Evolutionary conservation across 2,797 vertebrate species (phyloP), one percentile per base, ranked within the genome.

Genomic region (Peromyscus melanophrys): DNA sequence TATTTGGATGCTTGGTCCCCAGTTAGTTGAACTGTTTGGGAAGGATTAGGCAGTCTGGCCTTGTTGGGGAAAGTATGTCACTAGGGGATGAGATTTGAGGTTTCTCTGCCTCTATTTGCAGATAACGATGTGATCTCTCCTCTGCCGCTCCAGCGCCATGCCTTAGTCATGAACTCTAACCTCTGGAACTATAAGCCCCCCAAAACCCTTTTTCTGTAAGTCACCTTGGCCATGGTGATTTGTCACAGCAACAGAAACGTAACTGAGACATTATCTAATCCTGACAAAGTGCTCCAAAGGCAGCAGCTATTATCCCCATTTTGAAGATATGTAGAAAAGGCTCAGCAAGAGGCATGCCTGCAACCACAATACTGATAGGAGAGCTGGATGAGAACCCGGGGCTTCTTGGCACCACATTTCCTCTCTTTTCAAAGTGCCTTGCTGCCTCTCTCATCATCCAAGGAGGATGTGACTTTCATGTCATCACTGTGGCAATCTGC

Each of bases 401-500:
- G 29, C 0, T 63, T 14, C 2, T 49, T 12, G 8, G 59, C 23
- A 91, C 31, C 65, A 89, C 78, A 73, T 57, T 80, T 52, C 69
- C 10, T 95, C 49, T 87, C 84, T 75, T 34, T 84, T 5, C 40
- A 73, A 90, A 94, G 92, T 34, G 85, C 12, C 63, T 83, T 31
- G 7, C 31, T 89, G 75, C 49, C 34, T 59, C 37, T 85, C 63
- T 85, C 63, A 57, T 55, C 52, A 69, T 21, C 84, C 1, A 76
- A 90, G 78, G 37, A 97, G 25, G 95, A 76, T 31, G 12, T 8
- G 3, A 71, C 17, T 73, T 83, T 82, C 55, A 52, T 63, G 85
- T 81, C 84, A 92, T 17, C 92, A 76, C 86, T 27, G 55, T 2
- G 61, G 52, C 67, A 96, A 89, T 75, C 31, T 82, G 40, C 37